Evolutionary conservation across 2,888 invertebrate species (phyloP), one percentile per base, ranked within the genome.

Genomic region (Dicranocentrus wangi): DNA sequence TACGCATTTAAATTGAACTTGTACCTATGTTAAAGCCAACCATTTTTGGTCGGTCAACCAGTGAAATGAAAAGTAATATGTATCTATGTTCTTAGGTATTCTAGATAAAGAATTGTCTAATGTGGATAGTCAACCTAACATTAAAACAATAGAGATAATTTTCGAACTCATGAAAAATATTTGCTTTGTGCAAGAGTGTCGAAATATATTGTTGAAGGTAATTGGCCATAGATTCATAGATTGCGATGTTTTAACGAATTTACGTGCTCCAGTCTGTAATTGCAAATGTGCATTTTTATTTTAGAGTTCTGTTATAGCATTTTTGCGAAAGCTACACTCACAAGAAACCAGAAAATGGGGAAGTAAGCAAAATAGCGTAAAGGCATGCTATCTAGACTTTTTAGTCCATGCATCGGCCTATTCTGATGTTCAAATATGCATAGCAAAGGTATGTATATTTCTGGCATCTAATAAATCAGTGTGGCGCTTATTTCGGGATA

Each of bases 371-470:
- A 80, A 83, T 55, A 75, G 79, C 21, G 72, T 86, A 10, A 86
- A 85, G 69, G 39, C 68, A 23, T 47, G 69, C 15, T 86, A 80
- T 60, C 58, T 86, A n/a, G 69, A 85, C 5, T 85, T 84, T 51
- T 32, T 86, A n/a, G 82, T 85, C 21, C 81, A 85, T 19, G 39
- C 84, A 0, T 77, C 83, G 1, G 78, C 82, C 39, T 71, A 86
- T 23, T 17, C 82, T 10, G 86, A 86, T 63, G 71, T 85, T 55
- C 86, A 86, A 81, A 53, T 70, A 1, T 77, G 65, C 19, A 43
- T 86, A 10, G 82, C 86, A 58, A 85, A 85, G 81, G 86, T 85
- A 81, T 17, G n/a, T n/a, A n/a, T n/a, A n/a, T n/a, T n/a, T n/a
- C n/a, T n/a, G n/a, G n/a, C n/a, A n/a, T n/a, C n/a, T n/a, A n/a